Base-by-base conservation (phyloP, 2,888 invertebrate species). In the Hypomecis atomaria region DNA sequence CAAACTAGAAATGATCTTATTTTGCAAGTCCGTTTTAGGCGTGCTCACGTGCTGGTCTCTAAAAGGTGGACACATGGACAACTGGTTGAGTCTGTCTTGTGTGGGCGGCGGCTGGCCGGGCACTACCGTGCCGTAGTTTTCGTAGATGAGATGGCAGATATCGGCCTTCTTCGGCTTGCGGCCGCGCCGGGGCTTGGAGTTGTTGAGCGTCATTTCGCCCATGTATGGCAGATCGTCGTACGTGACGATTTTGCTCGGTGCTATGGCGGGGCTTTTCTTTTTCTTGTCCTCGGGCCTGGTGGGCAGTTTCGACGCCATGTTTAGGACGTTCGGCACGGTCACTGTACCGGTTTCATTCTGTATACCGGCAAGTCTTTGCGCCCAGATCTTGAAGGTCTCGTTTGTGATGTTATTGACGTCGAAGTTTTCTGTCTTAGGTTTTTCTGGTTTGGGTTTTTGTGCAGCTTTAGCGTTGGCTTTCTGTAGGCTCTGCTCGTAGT, bases 161-260 rank as follows among this genome's bases (percentile, higher is more conserved):
- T 98, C 98, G 0, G 98, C 97, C 84, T 98, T 98, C 82, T 98
- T 98, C 0, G 98, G 98, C 79, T 98, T 98, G 13, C 98, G 93
- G 0, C 98, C 98, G 67, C 98, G 93, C 43, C 97, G 89, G 0
- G 98, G 98, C 74, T 97, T 96, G 10, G 96, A 96, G 85, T 98
- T 97, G 80, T 97, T 97, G 59, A 98, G 86, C 0, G 97, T 97
- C 93, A 98, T 97, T 84, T 98, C 98, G 0, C 98, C 98, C 97
- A 98, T 98, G 86, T 97, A 98, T 0, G 98, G 98, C 50, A 98
- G 88, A 78, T 98, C 97, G 49, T 96, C 95, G 80, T 96, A 97
- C 49, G 96, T 96, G 72, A 96, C 94, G 36, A 95, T 93, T 66
- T 90, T 85, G 78, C 88, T 86, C 67, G 93, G 77, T 61, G 90